A percentile compares a stretch with the other conserved stretches of the same genome.
Conservation (phyloP, 2,113 vertebrate genomes). For the Canis aureus region DNA sequence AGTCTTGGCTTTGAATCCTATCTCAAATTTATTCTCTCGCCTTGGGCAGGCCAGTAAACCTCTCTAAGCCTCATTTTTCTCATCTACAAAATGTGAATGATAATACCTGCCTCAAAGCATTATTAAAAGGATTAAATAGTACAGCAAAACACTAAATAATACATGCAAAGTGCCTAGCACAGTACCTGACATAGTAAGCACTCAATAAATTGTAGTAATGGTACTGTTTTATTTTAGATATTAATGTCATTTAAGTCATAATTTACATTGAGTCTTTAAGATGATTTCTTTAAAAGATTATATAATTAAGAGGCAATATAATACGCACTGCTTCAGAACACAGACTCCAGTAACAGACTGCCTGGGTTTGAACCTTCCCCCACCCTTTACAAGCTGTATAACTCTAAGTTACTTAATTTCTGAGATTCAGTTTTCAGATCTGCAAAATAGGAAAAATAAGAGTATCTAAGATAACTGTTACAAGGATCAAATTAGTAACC, state of each 20-base stretch:
- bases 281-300: conserved; percentile 11
- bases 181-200: background rate
- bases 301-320: background rate
- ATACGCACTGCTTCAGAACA: background rate
- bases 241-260: background rate
- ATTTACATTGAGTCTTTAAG: conserved; percentile 1
- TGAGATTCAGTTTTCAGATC: background rate
- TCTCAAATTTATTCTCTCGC: conserved; percentile 37
- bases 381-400: background rate
- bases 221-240: background rate
- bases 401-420: background rate
- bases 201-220: background rate
- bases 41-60: conserved; percentile 24
- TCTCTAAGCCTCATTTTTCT: conserved; percentile 39
- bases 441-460: background rate
- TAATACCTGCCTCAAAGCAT: conserved; percentile 22
- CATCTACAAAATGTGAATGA: conserved; percentile 52
- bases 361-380: background rate
- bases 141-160: background rate
- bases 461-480: background rate
- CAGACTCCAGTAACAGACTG: background rate
- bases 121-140: conserved; percentile 36
- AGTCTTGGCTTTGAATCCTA: conserved; percentile 26
- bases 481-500: background rate
- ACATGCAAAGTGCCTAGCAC: conserved; percentile 25